Evolutionary conservation across 2,797 vertebrate genomes (phyloP).

Genomic region (Eospalax fontanierii): DNA sequence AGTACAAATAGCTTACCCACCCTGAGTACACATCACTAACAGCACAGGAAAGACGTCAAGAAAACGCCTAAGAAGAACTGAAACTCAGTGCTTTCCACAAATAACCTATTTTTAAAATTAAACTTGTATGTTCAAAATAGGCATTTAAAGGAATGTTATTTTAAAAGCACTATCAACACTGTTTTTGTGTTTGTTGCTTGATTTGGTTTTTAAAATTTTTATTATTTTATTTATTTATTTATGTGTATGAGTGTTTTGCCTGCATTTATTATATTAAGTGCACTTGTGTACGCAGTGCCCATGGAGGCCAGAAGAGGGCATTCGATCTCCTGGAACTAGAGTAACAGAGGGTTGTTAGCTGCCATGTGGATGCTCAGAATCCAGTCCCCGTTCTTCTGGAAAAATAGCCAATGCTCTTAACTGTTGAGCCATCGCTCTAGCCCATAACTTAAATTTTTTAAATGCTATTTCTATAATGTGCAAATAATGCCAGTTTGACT

Average conservation of each 20-base stretch:
- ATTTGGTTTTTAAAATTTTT: not conserved
- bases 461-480: not conserved
- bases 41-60: not conserved
- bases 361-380: no score
- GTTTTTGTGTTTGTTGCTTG: not conserved
- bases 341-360: no score
- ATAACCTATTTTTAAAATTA: not conserved
- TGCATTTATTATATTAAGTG: no score
- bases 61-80: not conserved
- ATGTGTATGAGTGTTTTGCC: no score
- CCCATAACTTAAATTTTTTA: no score
- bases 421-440: no score
- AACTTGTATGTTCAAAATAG: constrained; percentile 12
- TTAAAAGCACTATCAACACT: constrained; percentile 23
- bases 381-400: no score
- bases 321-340: no score
- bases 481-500: not conserved
- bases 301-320: no score
- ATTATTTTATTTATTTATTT: no score
- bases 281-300: no score
- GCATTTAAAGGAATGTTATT: not conserved
- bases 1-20: not conserved
- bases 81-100: constrained; percentile 55
- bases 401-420: no score
- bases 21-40: not conserved